Base-by-base conservation (phyloP, 2,888 invertebrate species). In the Tinea semifulvella region DNA sequence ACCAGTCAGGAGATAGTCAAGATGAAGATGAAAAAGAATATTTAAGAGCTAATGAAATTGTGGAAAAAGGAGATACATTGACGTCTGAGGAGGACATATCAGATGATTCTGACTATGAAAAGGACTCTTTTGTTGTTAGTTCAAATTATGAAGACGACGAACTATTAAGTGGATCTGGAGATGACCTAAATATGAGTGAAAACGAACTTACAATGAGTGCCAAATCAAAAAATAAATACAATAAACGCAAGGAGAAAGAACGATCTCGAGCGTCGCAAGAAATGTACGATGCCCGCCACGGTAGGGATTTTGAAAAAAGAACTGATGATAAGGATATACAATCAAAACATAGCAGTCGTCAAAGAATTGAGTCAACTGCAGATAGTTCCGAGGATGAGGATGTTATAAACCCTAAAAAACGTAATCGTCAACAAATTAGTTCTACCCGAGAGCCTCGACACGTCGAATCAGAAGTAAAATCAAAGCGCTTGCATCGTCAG, bases 121-220 rank as follows among this genome's bases (percentile, higher is more conserved):
- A 71, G 54, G 83, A 73, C 52, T 85, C 85, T 0, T 86, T 86
- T 55, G 55, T 86, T 46, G 83, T 82, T 2, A 77, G 71, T 50
- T 80, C 83, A 1, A 72, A 75, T 56, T 71, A 68, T 49, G 79
- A 79, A 57, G 81, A 82, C 48, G 47, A 68, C 50, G 60, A 71
- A 11, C 56, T 79, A 45, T 53, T 81, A 8, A 74, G 72, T 56
- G 79, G 77, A 1, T 65, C 72, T n/a, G 72, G 67, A 27, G 70
- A 80, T 55, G 79, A 80, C 50, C 59, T 81, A 16, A 65, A 68
- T n/a, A 59, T 70, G 57, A 71, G 65, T 50, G 74, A 69, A 47
- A 71, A 77, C 51, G 80, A 80, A 59, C 61, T 81, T 2, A 66
- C 61, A 35, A 75, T 79, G 68, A 68, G 63, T 20, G 51, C 59